A percentile compares a stretch with the other conserved stretches of the same genome.
Conservation (phyloP, 2,113 vertebrate species). For the Baryphthengus martii region DNA sequence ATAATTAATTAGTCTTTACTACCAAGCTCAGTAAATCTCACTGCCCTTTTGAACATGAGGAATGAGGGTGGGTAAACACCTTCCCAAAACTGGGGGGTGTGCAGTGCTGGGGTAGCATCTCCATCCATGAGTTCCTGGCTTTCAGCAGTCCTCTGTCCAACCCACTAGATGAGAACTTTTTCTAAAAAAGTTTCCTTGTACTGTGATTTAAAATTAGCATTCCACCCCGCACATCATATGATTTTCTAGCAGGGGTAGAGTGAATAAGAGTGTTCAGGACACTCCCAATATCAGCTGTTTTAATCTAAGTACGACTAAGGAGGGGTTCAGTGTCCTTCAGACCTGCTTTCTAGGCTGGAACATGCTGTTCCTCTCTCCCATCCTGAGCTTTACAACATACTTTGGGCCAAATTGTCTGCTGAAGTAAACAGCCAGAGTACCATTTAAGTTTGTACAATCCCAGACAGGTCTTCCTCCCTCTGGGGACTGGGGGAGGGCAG, state of each 20-base stretch:
- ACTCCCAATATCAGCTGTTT: slow-evolving; percentile 52
- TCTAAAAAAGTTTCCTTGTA: slow-evolving; percentile 1
- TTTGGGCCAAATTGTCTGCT: slow-evolving; percentile 1
- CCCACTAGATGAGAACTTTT: background rate
- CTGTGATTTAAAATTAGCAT: slow-evolving; percentile 13
- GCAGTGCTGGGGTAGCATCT: background rate
- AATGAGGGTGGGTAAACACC: background rate
- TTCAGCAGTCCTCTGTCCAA: background rate
- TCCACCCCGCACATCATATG: background rate
- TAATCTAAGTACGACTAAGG: slow-evolving; percentile 42
- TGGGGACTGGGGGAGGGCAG: background rate
- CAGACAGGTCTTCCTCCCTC: background rate
- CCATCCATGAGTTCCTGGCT: background rate
- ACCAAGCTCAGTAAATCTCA: background rate
- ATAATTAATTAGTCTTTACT: background rate
- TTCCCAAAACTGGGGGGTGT: background rate
- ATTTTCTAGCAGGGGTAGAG: slow-evolving; percentile 23
- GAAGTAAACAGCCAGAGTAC: slow-evolving; percentile 17
- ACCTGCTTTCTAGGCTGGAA: slow-evolving; percentile 45
- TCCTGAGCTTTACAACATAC: background rate
- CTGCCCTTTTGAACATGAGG: background rate
- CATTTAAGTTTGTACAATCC: background rate
- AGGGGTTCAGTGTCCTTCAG: background rate
- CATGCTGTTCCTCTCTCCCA: slow-evolving; percentile 40
- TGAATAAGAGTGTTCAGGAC: slow-evolving; percentile 15